These are phyloP conservation scores for Achroia grisella DNA, from an alignment of 1,140 invertebrate genomes.

Conservation along the genomic window DNA sequence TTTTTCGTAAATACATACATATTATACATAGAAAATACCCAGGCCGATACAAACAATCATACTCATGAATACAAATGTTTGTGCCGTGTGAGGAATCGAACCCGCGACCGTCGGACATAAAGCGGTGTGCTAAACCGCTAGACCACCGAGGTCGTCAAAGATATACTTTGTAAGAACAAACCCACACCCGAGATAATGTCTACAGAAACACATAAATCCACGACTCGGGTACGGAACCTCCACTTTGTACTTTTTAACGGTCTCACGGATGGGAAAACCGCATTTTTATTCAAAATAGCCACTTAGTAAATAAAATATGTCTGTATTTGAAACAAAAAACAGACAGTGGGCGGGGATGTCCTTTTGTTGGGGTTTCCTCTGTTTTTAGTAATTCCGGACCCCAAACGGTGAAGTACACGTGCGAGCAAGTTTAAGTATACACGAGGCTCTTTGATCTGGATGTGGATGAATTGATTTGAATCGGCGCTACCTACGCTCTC, in stretches of 20 bases:
- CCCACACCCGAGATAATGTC: conserved; percentile 1
- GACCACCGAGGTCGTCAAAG: too few relatives aligned
- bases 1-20: too few relatives aligned
- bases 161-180: not conserved
- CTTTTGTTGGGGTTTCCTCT: conserved; percentile 36
- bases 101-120: too few relatives aligned
- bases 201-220: conserved; percentile 17
- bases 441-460: not conserved
- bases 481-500: not conserved
- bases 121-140: too few relatives aligned
- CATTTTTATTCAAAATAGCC: conserved; percentile 67
- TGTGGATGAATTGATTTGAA: too few relatives aligned
- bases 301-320: conserved; percentile 69
- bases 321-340: conserved; percentile 54
- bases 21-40: too few relatives aligned
- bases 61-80: too few relatives aligned
- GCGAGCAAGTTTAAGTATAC: not conserved
- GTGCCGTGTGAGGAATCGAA: too few relatives aligned
- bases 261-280: conserved; percentile 32
- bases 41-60: too few relatives aligned
- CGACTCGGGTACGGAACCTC: conserved; percentile 1
- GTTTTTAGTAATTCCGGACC: conserved; percentile 14
- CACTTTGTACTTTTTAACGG: conserved; percentile 61
- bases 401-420: conserved; percentile 1
- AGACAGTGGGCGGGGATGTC: conserved; percentile 35